Evolutionary conservation across 2,113 vertebrate genomes (phyloP).

Genomic region (Zootoca vivipara): DNA sequence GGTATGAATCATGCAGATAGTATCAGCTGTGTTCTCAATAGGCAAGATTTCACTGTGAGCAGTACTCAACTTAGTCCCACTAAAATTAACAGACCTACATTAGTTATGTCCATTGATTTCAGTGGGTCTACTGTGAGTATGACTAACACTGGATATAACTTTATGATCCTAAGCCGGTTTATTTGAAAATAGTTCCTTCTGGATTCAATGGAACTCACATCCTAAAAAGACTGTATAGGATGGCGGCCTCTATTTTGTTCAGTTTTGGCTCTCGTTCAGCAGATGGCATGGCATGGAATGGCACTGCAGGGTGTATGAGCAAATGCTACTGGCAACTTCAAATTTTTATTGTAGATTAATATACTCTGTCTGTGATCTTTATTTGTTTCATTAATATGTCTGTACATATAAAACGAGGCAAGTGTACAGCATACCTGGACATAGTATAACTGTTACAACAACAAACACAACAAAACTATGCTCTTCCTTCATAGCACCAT

Average conservation of each 20-base stretch:
- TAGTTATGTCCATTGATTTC: too few species aligned
- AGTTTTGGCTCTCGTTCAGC: not conserved
- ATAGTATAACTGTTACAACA: too few species aligned
- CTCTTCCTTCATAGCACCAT: too few species aligned
- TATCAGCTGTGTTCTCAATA: not conserved
- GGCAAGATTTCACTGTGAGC: not conserved
- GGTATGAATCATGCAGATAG: constrained; percentile 12
- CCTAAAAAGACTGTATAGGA: not conserved
- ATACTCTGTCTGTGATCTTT: not conserved
- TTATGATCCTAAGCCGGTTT: not conserved
- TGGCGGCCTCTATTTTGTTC: not conserved
- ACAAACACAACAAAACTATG: too few species aligned
- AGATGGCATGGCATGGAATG: not conserved
- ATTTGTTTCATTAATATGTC: too few species aligned
- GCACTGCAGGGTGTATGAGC: not conserved
- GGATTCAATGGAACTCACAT: not conserved
- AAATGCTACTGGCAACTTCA: not conserved
- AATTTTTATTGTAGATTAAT: not conserved
- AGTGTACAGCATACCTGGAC: too few species aligned
- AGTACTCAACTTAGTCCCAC: too few species aligned
- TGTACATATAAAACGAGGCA: too few species aligned
- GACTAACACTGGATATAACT: not conserved
- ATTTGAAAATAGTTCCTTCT: not conserved
- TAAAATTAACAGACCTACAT: too few species aligned
- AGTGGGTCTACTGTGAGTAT: too few species aligned